These are phyloP conservation scores for Xestia rhomboidea DNA, from an alignment of 2,888 invertebrate species.

Conservation along the genomic window DNA sequence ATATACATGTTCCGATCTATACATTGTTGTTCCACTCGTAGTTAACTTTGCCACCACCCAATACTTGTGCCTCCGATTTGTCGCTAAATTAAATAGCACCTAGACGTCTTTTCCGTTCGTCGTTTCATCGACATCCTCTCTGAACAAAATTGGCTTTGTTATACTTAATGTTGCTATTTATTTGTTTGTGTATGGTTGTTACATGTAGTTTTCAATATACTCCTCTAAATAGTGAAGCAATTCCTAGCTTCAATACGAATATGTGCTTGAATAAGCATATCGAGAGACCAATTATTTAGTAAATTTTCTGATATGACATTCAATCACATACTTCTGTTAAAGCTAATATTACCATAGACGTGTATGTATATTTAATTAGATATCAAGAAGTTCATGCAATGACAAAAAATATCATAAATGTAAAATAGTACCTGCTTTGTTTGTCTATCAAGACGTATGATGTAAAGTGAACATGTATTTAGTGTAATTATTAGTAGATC, in stretches of 20 bases:
- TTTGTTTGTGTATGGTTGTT: slow-evolving; percentile 66
- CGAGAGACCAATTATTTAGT: slow-evolving; percentile 58
- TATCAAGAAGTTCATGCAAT: slow-evolving; percentile 53
- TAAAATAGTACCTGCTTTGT: slow-evolving; percentile 69
- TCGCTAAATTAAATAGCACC: slow-evolving; percentile 38
- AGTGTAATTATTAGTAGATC: slow-evolving; percentile 70
- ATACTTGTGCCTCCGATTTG: slow-evolving; percentile 43
- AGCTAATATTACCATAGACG: slow-evolving; percentile 40
- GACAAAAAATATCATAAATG: slow-evolving; percentile 63
- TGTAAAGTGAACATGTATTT: slow-evolving; percentile 63
- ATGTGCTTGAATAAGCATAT: slow-evolving; percentile 50
- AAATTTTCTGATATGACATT: slow-evolving; percentile 48
- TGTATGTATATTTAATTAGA: slow-evolving; percentile 45
- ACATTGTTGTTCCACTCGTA: slow-evolving; percentile 33
- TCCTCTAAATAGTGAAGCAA: slow-evolving; percentile 43
- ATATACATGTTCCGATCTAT: slow-evolving; percentile 37
- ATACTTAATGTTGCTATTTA: slow-evolving; percentile 68
- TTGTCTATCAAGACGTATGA: slow-evolving; percentile 57
- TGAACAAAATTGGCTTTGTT: slow-evolving; percentile 64
- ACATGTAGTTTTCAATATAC: slow-evolving; percentile 58
- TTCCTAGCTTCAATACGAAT: slow-evolving; percentile 44
- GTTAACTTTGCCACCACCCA: slow-evolving; percentile 38
- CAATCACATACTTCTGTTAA: slow-evolving; percentile 53
- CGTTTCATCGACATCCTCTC: slow-evolving; percentile 51
- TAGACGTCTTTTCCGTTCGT: slow-evolving; percentile 33